These are phyloP conservation scores for Dicrurus megarhynchus DNA, from an alignment of 2,113 vertebrate species.

Conservation along the genomic window DNA sequence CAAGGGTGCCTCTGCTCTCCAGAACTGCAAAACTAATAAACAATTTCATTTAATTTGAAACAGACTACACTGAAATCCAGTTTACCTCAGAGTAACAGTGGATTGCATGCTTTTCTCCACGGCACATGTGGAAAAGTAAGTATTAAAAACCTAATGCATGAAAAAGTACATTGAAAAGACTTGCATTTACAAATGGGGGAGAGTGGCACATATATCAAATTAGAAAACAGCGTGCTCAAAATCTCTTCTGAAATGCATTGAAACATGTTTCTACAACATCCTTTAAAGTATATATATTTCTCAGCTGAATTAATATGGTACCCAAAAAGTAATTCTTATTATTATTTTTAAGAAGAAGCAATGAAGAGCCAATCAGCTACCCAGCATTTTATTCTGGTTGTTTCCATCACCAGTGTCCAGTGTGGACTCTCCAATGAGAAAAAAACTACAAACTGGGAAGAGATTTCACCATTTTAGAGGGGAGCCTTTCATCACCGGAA, in stretches of 20 bases:
- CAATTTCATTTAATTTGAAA: constrained; percentile 48
- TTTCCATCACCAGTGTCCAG: neutral
- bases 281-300: neutral
- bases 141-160: neutral
- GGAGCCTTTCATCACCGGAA: neutral
- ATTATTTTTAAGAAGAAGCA: neutral
- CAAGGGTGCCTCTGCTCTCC: constrained; percentile 25
- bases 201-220: neutral
- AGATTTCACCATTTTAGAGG: neutral
- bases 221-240: neutral
- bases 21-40: constrained; percentile 55
- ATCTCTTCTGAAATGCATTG: neutral
- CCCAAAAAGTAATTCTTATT: neutral
- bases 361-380: neutral
- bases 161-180: neutral
- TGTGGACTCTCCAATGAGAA: neutral
- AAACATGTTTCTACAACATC: neutral
- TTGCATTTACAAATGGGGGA: neutral
- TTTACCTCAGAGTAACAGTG: constrained; percentile 20
- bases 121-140: neutral
- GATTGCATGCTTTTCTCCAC: constrained; percentile 1
- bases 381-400: neutral
- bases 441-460: neutral
- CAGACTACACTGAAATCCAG: constrained; percentile 6
- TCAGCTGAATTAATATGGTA: neutral